A percentile compares a stretch with the other conserved stretches of the same genome.
Evolutionary conservation across 2,113 vertebrate genomes (phyloP).

Genomic region (Microcebus jonahi): DNA sequence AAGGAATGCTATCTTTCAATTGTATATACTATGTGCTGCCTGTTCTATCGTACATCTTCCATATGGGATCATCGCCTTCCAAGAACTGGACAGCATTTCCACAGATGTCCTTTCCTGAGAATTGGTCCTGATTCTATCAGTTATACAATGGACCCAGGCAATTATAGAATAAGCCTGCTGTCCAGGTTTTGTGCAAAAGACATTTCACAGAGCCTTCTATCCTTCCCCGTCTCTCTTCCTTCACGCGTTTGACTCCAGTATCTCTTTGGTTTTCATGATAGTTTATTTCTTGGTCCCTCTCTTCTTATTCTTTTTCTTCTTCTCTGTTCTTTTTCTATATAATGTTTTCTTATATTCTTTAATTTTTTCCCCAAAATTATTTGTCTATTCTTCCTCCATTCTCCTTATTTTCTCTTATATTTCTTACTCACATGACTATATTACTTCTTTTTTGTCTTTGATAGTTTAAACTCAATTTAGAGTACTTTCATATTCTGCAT

Average conservation of each 20-base stretch:
- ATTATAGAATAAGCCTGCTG: not conserved
- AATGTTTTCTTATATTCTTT: not conserved
- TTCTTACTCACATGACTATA: not conserved
- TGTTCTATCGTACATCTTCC: not conserved
- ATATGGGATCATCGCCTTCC: not conserved
- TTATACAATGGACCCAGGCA: slow-evolving; percentile 1
- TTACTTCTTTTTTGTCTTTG: not conserved
- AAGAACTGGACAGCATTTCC: slow-evolving; percentile 28
- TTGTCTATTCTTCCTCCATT: not conserved
- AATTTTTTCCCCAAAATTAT: not conserved
- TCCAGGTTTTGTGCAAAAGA: not conserved
- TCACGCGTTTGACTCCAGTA: not conserved
- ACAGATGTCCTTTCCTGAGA: not conserved
- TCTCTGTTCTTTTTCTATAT: not conserved
- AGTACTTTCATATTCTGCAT: not conserved
- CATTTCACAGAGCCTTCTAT: not conserved
- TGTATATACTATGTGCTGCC: not conserved
- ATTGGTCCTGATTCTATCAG: not conserved
- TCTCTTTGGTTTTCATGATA: not conserved
- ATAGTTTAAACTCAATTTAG: not conserved
- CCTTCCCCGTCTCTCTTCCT: not conserved
- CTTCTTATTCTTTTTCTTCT: not conserved
- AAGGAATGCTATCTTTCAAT: not conserved
- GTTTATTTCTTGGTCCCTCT: not conserved
- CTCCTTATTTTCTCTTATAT: not conserved